Percentiles rank a stretch among this genome's conserved stretches.
These are phyloP conservation scores for Lasioglossum morio DNA, from an alignment of 2,888 invertebrate species.

Conservation along the genomic window DNA sequence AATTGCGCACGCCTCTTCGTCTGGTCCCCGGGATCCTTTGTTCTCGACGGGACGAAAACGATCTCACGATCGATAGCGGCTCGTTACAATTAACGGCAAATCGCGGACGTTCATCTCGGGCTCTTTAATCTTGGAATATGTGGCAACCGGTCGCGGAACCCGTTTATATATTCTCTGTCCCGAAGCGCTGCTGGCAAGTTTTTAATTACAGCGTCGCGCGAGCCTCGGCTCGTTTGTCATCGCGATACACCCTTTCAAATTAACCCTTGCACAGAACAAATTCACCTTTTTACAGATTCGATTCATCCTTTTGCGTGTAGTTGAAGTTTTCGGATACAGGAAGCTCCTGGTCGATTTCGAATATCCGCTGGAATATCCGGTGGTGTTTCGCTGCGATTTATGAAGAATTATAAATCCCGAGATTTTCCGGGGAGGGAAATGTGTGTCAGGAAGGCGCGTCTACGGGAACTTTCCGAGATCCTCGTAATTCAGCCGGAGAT, in stretches of 20 bases:
- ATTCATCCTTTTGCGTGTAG: no score
- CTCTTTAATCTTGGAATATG: background rate
- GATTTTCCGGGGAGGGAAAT: slow-evolving; percentile 45
- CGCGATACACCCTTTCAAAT: slow-evolving; percentile 10
- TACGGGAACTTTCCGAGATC: slow-evolving; percentile 53
- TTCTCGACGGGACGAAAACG: slow-evolving; percentile 2
- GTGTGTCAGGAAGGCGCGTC: slow-evolving; percentile 52
- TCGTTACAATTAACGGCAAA: slow-evolving; percentile 1
- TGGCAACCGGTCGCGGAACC: background rate
- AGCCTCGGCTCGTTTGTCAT: slow-evolving; percentile 26
- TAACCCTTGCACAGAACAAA: background rate
- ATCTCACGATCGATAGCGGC: slow-evolving; percentile 22
- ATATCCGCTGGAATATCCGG: background rate
- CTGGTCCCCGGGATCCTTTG: slow-evolving; percentile 13
- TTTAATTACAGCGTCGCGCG: slow-evolving; percentile 29
- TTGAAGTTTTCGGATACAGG: no score
- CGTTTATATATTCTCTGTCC: background rate
- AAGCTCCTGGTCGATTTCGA: background rate
- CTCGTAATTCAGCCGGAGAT: slow-evolving; percentile 51
- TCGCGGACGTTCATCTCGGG: background rate
- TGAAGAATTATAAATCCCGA: slow-evolving; percentile 59
- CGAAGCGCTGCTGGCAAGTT: background rate
- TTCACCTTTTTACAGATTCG: background rate
- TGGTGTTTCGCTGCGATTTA: slow-evolving; percentile 39
- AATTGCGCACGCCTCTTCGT: slow-evolving; percentile 42